phyloP scores from a whole-genome alignment of 2,888 invertebrate genomes.

The Apotomis turbidana region DNA sequence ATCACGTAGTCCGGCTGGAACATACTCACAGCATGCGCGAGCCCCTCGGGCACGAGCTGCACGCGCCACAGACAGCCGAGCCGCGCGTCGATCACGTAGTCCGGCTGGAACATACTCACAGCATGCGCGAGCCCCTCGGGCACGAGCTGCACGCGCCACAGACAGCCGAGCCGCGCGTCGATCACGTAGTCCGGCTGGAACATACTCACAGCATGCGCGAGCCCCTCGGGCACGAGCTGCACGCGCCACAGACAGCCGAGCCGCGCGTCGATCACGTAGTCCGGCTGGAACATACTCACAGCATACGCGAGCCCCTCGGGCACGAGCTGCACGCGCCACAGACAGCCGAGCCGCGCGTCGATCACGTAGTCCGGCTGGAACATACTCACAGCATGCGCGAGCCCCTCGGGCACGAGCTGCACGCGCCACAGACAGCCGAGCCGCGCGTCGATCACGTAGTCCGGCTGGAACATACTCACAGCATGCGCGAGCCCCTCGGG shows the following conservation, averaged over 20 bases:
- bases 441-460: slow-evolving; percentile 97
- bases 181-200: slow-evolving; percentile 97
- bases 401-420: slow-evolving; percentile 82
- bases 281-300: slow-evolving; percentile 70
- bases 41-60: slow-evolving; percentile 82
- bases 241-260: slow-evolving; percentile 95
- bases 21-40: slow-evolving; percentile 82
- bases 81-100: slow-evolving; percentile 97
- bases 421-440: slow-evolving; percentile 95
- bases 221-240: slow-evolving; percentile 82
- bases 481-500: slow-evolving; percentile 86
- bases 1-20: slow-evolving; percentile 97
- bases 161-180: slow-evolving; percentile 96
- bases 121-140: slow-evolving; percentile 86
- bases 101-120: slow-evolving; percentile 70
- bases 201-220: slow-evolving; percentile 82
- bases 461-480: slow-evolving; percentile 70
- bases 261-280: slow-evolving; percentile 97
- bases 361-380: slow-evolving; percentile 97
- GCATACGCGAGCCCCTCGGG: slow-evolving; percentile 86
- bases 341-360: slow-evolving; percentile 96
- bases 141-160: slow-evolving; percentile 89
- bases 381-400: slow-evolving; percentile 82
- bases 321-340: slow-evolving; percentile 89
- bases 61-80: slow-evolving; percentile 95